These are phyloP conservation scores for Tapirus terrestris DNA, from an alignment of 2,113 vertebrate species.

Conservation along the genomic window DNA sequence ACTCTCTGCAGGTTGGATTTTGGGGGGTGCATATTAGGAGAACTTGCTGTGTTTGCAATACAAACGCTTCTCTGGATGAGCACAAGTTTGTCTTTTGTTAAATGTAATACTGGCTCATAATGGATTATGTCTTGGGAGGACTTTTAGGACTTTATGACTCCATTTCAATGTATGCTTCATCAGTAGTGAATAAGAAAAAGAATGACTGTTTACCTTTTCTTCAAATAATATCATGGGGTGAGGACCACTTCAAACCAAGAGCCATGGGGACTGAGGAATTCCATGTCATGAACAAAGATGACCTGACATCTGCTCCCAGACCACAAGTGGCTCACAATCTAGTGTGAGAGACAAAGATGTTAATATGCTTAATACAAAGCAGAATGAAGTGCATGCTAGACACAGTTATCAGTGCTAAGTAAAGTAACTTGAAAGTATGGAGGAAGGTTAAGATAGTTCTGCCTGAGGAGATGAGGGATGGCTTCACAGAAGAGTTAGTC, in stretches of 20 bases:
- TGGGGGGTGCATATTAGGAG: background rate
- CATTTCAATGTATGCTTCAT: background rate
- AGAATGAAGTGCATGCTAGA: background rate
- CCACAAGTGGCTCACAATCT: background rate
- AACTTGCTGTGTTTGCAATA: background rate
- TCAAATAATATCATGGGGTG: background rate
- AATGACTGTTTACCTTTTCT: background rate
- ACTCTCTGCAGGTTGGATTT: background rate
- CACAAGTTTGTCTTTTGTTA: background rate
- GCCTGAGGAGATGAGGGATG: background rate
- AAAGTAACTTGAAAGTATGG: background rate
- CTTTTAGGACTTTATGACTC: background rate
- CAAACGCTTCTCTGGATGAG: background rate
- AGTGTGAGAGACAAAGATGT: background rate
- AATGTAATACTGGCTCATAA: background rate
- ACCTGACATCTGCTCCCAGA: background rate
- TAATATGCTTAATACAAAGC: background rate
- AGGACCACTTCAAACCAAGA: background rate
- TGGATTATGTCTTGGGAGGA: conserved; percentile 6
- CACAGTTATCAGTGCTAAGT: background rate
- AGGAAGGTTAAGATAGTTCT: background rate
- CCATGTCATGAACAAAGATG: background rate
- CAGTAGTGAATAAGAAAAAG: background rate
- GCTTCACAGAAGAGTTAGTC: background rate
- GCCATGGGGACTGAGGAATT: background rate